Evolutionary conservation across 2,888 invertebrate genomes (phyloP), one percentile per base, ranked within the genome.

Genomic region (Ennomos erosarius): DNA sequence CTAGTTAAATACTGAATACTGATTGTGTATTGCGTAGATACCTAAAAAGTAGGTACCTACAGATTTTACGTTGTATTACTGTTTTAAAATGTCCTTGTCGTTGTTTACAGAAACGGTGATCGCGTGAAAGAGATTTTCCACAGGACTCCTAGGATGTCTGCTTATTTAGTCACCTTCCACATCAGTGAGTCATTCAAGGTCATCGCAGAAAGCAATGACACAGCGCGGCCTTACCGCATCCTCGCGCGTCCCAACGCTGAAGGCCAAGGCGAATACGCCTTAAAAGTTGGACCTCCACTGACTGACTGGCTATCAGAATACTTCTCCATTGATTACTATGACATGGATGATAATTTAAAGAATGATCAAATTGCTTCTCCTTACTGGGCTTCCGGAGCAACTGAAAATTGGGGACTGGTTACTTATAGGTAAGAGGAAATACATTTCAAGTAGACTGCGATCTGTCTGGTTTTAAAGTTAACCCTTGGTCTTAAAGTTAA

Each of bases 91-190:
- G 26, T 26, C 6, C 26, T 11, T 47, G 55, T 49, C 42, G 16
- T 37, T 37, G 5, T 37, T 80, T 80, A 44, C 71, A 91, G 91
- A 1, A 60, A 64, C 5, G 84, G 79, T 1, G 77, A 84, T 48
- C 85, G 87, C 1, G 71, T 81, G 0, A 82, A 71, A 56, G 92
- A 92, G 69, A 75, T 82, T 1, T 95, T 95, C 74, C 65, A 88
- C 40, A 85, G 88, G n/a, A 95, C 95, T 0, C 95, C 95, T 0
- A 84, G 87, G 62, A 97, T 98, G 96, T 96, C 97, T 3, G 96
- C 97, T 0, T 98, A 98, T 75, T 85, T 98, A 40, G 94, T 98
- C 0, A 97, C 97, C 0, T 95, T 98, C 76, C 92, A 92, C 52
- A 86, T 92, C 10, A 90, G 90, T 51, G 89, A 90, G 61, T 85